These are phyloP conservation scores for Euura lappo DNA, from an alignment of 1,140 invertebrate genomes.

Conservation along the genomic window DNA sequence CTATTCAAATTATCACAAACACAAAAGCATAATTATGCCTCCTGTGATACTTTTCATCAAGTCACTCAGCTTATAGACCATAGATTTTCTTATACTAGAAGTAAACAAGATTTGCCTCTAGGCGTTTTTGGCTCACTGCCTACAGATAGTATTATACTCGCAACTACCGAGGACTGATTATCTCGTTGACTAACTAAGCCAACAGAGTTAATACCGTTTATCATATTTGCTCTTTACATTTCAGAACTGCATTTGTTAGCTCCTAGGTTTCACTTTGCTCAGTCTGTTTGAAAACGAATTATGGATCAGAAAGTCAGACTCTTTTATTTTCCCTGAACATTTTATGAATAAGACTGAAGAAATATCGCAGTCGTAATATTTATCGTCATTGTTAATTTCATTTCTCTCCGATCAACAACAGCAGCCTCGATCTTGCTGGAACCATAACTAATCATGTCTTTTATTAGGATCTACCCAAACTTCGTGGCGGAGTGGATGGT, in stretches of 20 bases:
- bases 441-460: background rate
- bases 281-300: too few relatives aligned
- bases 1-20: too few relatives aligned
- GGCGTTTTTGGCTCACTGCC: background rate
- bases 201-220: background rate
- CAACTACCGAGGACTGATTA: too few relatives aligned
- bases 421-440: background rate
- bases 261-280: too few relatives aligned
- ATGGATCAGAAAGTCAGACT: too few relatives aligned
- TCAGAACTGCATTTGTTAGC: too few relatives aligned
- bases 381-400: too few relatives aligned
- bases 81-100: background rate
- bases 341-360: too few relatives aligned
- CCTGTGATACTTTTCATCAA: conserved; percentile 1
- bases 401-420: background rate
- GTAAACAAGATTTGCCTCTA: background rate
- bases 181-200: background rate
- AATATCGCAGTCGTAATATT: too few relatives aligned
- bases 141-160: background rate
- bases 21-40: background rate
- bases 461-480: conserved; percentile 5
- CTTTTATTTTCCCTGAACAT: too few relatives aligned
- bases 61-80: background rate
- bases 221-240: too few relatives aligned
- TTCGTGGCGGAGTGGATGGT: background rate